These are phyloP conservation scores for Drosophila diplacantha DNA, from an alignment of 2,888 invertebrate genomes.

Conservation along the genomic window DNA sequence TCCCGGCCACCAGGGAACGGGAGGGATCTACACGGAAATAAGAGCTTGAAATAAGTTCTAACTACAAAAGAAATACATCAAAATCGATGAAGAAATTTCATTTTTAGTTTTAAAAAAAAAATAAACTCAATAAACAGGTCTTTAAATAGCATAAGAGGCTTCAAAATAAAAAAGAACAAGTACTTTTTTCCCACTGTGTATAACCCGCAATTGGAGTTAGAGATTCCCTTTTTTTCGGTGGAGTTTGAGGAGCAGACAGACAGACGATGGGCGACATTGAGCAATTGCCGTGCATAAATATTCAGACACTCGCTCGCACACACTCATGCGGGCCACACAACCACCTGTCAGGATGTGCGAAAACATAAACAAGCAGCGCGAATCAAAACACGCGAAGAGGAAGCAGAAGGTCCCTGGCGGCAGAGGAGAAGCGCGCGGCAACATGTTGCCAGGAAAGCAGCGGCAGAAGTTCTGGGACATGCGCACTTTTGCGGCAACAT, in stretches of 20 bases:
- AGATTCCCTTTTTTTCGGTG: conserved; percentile 8
- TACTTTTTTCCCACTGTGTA: background rate
- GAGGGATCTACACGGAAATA: conserved; percentile 27
- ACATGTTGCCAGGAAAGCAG: conserved; percentile 44
- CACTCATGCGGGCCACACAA: conserved; percentile 31
- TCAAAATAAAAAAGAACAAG: no score
- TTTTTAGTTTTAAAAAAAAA: no score
- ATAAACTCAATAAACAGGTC: no score
- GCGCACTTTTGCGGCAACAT: conserved; percentile 46
- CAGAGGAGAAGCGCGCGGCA: conserved; percentile 8
- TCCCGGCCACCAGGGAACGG: conserved; percentile 11
- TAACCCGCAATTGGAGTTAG: conserved; percentile 1
- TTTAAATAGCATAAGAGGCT: no score
- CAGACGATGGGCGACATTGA: conserved; percentile 64
- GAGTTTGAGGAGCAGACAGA: conserved; percentile 41
- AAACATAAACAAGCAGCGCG: conserved; percentile 52
- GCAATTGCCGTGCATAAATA: conserved; percentile 70
- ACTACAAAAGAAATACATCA: background rate
- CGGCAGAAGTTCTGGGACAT: conserved; percentile 19
- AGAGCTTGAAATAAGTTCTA: background rate
- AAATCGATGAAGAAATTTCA: background rate
- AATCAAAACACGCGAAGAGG: conserved; percentile 46
- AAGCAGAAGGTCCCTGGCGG: conserved; percentile 11
- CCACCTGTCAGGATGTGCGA: conserved; percentile 57
- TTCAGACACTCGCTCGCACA: conserved; percentile 31